Evolutionary conservation across 2,888 invertebrate genomes (phyloP).

Genomic region (Spicauda simplicius): DNA sequence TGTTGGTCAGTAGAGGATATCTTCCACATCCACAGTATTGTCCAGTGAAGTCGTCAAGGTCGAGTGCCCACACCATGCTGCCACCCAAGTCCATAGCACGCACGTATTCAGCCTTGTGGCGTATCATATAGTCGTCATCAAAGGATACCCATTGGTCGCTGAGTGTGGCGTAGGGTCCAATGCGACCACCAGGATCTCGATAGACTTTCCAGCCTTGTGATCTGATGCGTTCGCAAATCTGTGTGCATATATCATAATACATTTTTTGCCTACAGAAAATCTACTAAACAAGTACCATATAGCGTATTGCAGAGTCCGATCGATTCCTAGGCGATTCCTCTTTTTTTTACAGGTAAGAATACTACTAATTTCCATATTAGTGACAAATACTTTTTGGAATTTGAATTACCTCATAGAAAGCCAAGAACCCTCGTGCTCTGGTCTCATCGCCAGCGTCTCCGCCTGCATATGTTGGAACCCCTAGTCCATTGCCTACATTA

Average conservation of each 20-base stretch:
- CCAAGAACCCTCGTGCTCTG: conserved; percentile 93
- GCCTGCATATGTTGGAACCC: conserved; percentile 92
- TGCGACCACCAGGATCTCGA: conserved; percentile 90
- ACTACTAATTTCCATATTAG: neutral
- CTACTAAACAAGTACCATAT: no score
- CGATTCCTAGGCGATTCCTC: neutral
- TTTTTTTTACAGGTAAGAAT: neutral
- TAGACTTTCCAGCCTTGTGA: conserved; percentile 91
- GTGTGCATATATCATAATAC: conserved; percentile 10
- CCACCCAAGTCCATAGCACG: conserved; percentile 92
- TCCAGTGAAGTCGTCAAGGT: conserved; percentile 94
- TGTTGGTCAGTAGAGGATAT: conserved; percentile 91
- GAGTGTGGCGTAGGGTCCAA: conserved; percentile 94
- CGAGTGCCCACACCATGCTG: conserved; percentile 95
- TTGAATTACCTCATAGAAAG: conserved; percentile 91
- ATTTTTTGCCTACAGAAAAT: neutral
- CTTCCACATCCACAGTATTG: conserved; percentile 90
- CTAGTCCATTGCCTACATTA: conserved; percentile 86
- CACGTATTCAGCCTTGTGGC: conserved; percentile 93
- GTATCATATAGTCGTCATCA: conserved; percentile 93
- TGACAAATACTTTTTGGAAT: neutral
- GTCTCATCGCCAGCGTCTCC: conserved; percentile 96
- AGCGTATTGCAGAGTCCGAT: no score
- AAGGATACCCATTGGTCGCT: conserved; percentile 97
- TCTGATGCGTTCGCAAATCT: conserved; percentile 93